These are phyloP conservation scores for Prosopocoilus inquinatus DNA, from an alignment of 2,888 invertebrate species.

Conservation along the genomic window DNA sequence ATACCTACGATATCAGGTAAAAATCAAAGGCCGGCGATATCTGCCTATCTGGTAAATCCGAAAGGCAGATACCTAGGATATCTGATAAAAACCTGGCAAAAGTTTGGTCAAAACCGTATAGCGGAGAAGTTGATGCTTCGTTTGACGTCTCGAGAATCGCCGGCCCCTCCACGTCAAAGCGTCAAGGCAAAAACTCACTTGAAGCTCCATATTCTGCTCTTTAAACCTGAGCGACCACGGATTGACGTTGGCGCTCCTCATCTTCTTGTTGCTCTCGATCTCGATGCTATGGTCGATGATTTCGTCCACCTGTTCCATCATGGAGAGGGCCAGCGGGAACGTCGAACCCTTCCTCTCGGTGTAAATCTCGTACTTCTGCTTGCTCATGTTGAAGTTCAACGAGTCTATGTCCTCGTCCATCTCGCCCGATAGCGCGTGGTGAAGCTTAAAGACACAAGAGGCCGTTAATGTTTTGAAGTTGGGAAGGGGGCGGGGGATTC, in stretches of 20 bases:
- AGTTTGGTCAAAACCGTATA: no score
- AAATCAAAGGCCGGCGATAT: no score
- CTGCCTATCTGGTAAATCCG: no score
- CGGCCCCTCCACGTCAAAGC: no score
- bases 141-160: no score
- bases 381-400: constrained; percentile 42
- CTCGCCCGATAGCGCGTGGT: constrained; percentile 43
- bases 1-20: no score
- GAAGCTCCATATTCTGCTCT: constrained; percentile 74
- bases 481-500: no score
- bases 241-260: constrained; percentile 83
- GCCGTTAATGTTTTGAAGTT: no score
- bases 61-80: no score
- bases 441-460: constrained; percentile 35
- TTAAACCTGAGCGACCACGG: constrained; percentile 86
- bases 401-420: constrained; percentile 47
- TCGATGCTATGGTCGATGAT: constrained; percentile 83
- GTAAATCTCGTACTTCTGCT: constrained; percentile 50
- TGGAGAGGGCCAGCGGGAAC: constrained; percentile 38
- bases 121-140: no score
- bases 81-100: no score
- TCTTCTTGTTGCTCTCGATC: constrained; percentile 85
- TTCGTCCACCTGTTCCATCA: constrained; percentile 64
- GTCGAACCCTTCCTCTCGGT: constrained; percentile 35
- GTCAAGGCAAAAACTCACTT: constrained; percentile 53